These are phyloP conservation scores for Salticus scenicus DNA, from an alignment of 2,888 invertebrate genomes.

Conservation along the genomic window DNA sequence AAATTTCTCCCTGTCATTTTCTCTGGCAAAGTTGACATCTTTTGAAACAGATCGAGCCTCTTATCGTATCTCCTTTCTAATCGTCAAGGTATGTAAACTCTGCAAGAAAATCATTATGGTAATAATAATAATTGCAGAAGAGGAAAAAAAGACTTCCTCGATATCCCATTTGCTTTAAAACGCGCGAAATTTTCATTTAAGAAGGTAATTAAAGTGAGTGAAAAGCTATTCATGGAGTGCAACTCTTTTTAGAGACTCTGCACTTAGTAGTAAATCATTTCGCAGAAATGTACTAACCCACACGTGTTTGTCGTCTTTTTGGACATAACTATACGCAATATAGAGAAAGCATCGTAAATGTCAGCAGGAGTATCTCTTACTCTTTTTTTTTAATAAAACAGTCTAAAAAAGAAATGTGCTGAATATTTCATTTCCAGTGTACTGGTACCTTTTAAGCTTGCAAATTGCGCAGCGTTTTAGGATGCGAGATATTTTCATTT, in stretches of 20 bases:
- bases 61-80: conserved; percentile 8
- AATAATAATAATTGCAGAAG: conserved; percentile 13
- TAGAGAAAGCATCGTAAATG: background rate
- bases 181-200: conserved; percentile 16
- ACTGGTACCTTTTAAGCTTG: no score
- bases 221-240: conserved; percentile 13
- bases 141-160: background rate
- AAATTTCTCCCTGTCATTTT: conserved; percentile 47
- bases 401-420: no score
- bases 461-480: no score
- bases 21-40: conserved; percentile 35
- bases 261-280: background rate
- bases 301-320: background rate
- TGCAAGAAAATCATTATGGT: background rate
- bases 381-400: no score
- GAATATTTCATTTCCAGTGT: background rate
- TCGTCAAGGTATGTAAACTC: conserved; percentile 13
- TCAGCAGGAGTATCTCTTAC: background rate
- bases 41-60: background rate
- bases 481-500: no score
- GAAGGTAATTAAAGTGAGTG: conserved; percentile 17
- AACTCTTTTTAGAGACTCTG: background rate
- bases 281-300: background rate
- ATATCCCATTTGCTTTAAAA: background rate
- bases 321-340: background rate